Evolutionary conservation across 2,888 invertebrate species (phyloP), one percentile per base, ranked within the genome.

Genomic region (Lochmaea capreae): DNA sequence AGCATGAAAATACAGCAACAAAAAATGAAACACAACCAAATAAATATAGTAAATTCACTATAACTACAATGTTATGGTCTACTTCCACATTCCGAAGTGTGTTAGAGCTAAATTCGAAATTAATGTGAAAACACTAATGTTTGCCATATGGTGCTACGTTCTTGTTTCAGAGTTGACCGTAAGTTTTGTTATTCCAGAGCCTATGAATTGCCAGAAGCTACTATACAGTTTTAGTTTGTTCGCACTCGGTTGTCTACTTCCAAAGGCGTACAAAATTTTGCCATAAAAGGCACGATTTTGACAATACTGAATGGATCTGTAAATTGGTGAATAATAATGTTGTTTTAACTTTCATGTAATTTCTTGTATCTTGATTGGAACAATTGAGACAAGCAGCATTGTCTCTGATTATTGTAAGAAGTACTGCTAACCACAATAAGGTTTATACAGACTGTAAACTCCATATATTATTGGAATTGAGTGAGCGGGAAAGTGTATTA

Each of bases 101-200:
- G 33, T 22, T 16, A 11, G 62, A 14, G 26, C 63, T 46, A 72
- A 72, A 76, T 76, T 65, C 49, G 70, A 72, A 70, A 76, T 67
- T 74, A 70, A 76, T 76, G 72, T 52, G 74, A 73, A 74, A 76
- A 74, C 76, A 66, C 65, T 68, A 73, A 76, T 67, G 73, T 67
- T 72, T 26, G 63, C 74, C 76, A 76, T 65, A 65, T 74, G 76
- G 67, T 70, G 74, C 65, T 49, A 16, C 46, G 74, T 69, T 72
- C 74, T 76, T 73, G 76, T 70, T 67, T 49, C 63, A 43, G 52
- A 76, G 72, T 74, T 76, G 74, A 72, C 76, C 74, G 43, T 69
- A 72, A 72, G 76, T 76, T 76, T 74, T 65, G 74, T 67, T 71
- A 63, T 72, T 67, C 66, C 68, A 71, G 59, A 65, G 65, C 63